Base-by-base conservation (phyloP, 2,113 vertebrate species). In the Melanostigma gelatinosum region DNA sequence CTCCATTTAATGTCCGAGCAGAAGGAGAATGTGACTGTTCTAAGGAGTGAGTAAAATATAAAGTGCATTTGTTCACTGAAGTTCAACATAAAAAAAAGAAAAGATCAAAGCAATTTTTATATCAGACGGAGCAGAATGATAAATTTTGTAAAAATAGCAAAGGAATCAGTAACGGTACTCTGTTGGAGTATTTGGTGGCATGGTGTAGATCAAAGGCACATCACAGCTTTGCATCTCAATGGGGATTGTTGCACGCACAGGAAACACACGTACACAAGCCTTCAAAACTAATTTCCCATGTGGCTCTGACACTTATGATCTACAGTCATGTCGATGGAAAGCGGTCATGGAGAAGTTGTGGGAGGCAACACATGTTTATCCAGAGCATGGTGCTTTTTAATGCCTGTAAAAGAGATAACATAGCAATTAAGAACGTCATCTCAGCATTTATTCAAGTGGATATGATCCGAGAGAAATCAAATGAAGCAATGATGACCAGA, bases 391-490 rank as follows among this genome's bases (percentile, higher is more conserved):
- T 77, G 93, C 24, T 76, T 84, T 87, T 90, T 82, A 83, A 88
- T 86, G 95, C 95, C 95, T 96, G 94, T 95, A 95, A 96, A 96
- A 96, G 95, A 95, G 96, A 96, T 81, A 97, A 96, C 95, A 96
- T 95, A 97, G 96, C 94, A 94, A 93, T 96, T 95, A 94, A 95
- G 93, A 96, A 96, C 92, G 93, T 96, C 94, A 95, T 95, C 94
- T 95, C 96, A 96, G 88, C 94, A 93, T 97, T 98, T 98, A 98
- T 97, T 97, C 95, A 97, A 94, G 96, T 96, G 95, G 96, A 96
- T 94, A 95, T 94, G 94, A 96, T 94, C 95, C 92, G 91, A 93
- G 94, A 96, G 95, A 96, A 96, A 95, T 96, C 95, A 97, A 96
- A 86, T 90, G 94, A 96, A 97, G 95, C 96, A 82, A 90, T 92